Conservation (phyloP, 1,140 invertebrate genomes). For the Eulimnadia texana region DNA sequence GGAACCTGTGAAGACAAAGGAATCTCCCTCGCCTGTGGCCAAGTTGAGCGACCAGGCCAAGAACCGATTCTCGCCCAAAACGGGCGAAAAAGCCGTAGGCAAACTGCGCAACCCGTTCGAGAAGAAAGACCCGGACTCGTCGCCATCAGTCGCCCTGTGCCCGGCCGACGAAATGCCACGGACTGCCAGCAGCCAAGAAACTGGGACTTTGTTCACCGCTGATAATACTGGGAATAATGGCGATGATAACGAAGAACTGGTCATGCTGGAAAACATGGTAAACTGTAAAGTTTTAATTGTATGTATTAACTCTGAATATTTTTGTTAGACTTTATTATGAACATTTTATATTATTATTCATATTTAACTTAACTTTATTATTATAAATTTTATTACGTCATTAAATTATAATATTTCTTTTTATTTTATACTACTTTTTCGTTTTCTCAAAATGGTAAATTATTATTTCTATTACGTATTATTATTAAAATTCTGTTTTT, state of each 20-base stretch:
- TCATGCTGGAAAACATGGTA: conserved; percentile 46
- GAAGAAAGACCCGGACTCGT: background rate
- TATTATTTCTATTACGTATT: too few species aligned
- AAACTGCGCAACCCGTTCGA: background rate
- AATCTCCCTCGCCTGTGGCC: background rate
- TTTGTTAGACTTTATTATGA: background rate
- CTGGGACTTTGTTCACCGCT: background rate
- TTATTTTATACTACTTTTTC: too few species aligned
- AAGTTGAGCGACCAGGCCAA: background rate
- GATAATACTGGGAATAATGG: conserved; percentile 29
- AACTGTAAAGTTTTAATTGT: background rate
- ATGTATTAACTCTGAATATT: background rate
- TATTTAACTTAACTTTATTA: too few species aligned
- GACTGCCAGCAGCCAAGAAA: background rate
- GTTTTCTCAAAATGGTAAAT: too few species aligned
- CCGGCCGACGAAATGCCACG: background rate
- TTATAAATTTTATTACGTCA: too few species aligned
- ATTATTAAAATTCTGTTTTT: too few species aligned
- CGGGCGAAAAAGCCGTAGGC: background rate
- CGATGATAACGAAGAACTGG: conserved; percentile 52
- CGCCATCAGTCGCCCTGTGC: background rate
- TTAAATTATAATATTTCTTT: too few species aligned
- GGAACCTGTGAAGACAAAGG: background rate
- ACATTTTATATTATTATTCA: background rate
- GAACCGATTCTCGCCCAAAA: background rate